Evolutionary conservation across 64 coral and sea anemone species (phyloP).

Genomic region (Porites australiensis): DNA sequence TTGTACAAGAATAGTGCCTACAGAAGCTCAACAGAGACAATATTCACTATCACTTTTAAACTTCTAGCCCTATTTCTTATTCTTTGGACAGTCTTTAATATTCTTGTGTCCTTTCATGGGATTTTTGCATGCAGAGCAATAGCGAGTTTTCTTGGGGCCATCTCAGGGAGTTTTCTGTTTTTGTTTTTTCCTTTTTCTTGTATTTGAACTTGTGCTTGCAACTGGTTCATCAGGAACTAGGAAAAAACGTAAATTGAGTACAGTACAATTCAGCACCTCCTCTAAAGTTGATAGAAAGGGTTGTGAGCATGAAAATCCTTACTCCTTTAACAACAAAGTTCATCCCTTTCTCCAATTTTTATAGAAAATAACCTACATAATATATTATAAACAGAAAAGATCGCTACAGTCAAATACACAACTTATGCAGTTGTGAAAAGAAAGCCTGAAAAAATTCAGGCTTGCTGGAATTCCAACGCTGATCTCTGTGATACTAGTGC

Average conservation of each 20-base stretch:
- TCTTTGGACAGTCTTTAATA: constrained; percentile 12
- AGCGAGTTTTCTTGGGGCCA: not conserved
- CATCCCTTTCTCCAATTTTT: not conserved
- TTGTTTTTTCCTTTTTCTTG: not conserved
- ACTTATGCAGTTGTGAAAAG: no score
- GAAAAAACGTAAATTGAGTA: not conserved
- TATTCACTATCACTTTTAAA: not conserved
- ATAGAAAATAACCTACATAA: not conserved
- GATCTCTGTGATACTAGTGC: no score
- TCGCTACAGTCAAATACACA: no score
- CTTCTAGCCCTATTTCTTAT: not conserved
- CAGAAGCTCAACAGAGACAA: no score
- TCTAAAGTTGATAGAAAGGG: not conserved
- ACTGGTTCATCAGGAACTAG: not conserved
- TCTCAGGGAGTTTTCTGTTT: not conserved
- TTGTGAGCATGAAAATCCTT: not conserved
- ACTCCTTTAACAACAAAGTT: not conserved
- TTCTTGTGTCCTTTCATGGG: constrained; percentile 48
- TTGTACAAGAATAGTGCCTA: no score
- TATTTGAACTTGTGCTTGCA: not conserved
- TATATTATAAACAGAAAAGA: not conserved
- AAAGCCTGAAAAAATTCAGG: no score
- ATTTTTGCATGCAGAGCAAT: not conserved
- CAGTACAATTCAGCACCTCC: not conserved
- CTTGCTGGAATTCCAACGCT: no score